Base-by-base conservation (phyloP, 2,797 vertebrate genomes). In the Sebastes paucispinis region DNA sequence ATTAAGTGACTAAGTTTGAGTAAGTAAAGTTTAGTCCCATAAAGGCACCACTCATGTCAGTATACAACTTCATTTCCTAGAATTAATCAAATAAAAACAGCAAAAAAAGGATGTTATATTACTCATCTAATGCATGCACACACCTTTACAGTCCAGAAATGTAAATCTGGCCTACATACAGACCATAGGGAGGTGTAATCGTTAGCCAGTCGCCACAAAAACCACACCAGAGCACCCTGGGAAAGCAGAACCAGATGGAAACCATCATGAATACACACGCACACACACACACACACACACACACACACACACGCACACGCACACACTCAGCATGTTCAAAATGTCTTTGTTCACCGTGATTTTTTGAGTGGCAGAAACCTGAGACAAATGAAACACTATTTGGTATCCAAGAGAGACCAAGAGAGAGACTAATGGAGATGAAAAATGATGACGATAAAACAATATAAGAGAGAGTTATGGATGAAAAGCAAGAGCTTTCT, bases 201-300 rank as follows among this genome's bases (percentile, higher is more conserved):
- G 83, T 89, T 88, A 86, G 86, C 80, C 69, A 54, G 32, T 70
- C 36, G 9, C 79, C 71, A 78, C 77, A 80, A 80, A 82, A 88
- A 84, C 84, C 91, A 88, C 91, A 94, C 75, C 74, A 91, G 92
- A 91, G 83, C 50, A 87, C 63, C 50, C 64, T 69, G 60, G 73
- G 79, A 88, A 93, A 93, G 77, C 71, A 91, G 74, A 90, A 88
- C 73, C 92, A 94, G 87, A 94, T 94, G 90, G 80, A 82, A 77
- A 63, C n/a, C 58, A 59, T 80, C 80, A 88, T 75, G 29, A 55
- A 32, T 18, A 55, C 55, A 69, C 77, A 76, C 73, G 73, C 68
- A 70, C 76, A 79, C 68, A 78, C 11, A 2, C 67, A 83, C 79
- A 73, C 76, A 74, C 62, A 31, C 68, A 74, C 69, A 81, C 50